Base-by-base conservation (phyloP, 1,140 invertebrate species). In the Druon quercuslanigerum region DNA sequence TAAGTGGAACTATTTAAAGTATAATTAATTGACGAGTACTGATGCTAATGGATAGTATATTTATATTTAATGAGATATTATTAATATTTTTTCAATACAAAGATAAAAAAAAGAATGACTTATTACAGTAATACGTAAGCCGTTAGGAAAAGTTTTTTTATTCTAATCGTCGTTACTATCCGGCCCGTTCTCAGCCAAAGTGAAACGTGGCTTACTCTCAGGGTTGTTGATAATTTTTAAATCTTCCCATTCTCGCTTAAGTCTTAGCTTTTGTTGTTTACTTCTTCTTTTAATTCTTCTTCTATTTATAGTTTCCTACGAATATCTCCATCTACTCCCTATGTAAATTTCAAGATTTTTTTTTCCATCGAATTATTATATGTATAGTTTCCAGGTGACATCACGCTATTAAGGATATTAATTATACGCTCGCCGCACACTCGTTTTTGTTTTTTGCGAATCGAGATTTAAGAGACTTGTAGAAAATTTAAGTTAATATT, bases 31-130 rank as follows among this genome's bases (percentile, higher is more conserved):
- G 76, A 82, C 80, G 70, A 84, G 76, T 78, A 79, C 76, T 85
- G 86, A 88, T 84, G 77, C 82, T 87, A 87, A 87, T 83, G 87
- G 83, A 88, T 89, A 86, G 87, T 85, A 85, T 88, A 87, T 83
- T 82, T 88, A 88, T 87, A 87, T 85, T 87, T 85, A 87, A 88
- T 77, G 77, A 85, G 82, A 86, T 87, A 87, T 88, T 87, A 87
- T 88, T 86, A 88, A 81, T 90, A 90, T 89, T 90, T 90, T 87
- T 90, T 86, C 87, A 86, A 88, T 83, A 88, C 83, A 85, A 76
- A 85, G 82, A 81, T 77, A 84, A 25, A 3, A 76, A 83, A 80
- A 80, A 71, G 79, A 81, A 79, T 82, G 84, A 90, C 85, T 89
- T 87, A 88, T 88, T 81, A 85, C 85, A 79, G 78, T 87, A 88